Conservation (phyloP, 1,140 invertebrate genomes). For the Antheraea mylitta region DNA sequence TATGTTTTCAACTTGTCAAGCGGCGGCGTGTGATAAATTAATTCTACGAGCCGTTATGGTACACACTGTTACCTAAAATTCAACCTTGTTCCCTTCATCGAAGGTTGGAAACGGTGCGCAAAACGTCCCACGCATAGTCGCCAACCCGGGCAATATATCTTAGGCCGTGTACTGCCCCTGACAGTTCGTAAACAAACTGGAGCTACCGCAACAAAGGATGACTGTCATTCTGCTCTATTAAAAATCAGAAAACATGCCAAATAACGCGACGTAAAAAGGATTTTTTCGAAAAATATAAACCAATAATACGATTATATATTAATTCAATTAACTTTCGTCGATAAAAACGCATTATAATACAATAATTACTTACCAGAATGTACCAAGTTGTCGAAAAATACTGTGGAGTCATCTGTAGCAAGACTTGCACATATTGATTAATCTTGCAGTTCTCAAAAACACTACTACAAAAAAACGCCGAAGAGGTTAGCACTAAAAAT, state of each 20-base stretch:
- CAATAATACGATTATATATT: background rate
- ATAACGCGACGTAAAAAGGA: conserved; percentile 7
- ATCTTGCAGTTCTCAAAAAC: conserved; percentile 77
- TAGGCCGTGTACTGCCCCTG: conserved; percentile 76
- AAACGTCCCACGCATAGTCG: conserved; percentile 70
- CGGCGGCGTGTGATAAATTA: conserved; percentile 78
- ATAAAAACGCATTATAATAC: background rate
- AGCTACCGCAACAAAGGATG: conserved; percentile 73
- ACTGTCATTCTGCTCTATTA: conserved; percentile 37
- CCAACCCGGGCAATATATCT: conserved; percentile 79
- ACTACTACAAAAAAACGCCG: conserved; percentile 59
- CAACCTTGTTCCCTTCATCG: conserved; percentile 25
- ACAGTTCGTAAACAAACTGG: conserved; percentile 79
- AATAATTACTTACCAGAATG: conserved; percentile 59
- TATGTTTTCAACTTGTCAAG: conserved; percentile 79
- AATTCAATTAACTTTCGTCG: background rate
- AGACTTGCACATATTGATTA: conserved; percentile 77
- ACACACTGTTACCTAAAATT: conserved; percentile 23
- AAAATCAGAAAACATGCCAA: conserved; percentile 27
- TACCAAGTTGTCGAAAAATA: conserved; percentile 42
- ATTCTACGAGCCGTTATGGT: conserved; percentile 75
- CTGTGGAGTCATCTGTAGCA: conserved; percentile 72
- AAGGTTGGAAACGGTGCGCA: conserved; percentile 44
- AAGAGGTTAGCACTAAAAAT: conserved; percentile 68
- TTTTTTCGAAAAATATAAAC: conserved; percentile 5